phyloP scores from a whole-genome alignment of 2,113 vertebrate species.

The Dasyurus viverrinus region DNA sequence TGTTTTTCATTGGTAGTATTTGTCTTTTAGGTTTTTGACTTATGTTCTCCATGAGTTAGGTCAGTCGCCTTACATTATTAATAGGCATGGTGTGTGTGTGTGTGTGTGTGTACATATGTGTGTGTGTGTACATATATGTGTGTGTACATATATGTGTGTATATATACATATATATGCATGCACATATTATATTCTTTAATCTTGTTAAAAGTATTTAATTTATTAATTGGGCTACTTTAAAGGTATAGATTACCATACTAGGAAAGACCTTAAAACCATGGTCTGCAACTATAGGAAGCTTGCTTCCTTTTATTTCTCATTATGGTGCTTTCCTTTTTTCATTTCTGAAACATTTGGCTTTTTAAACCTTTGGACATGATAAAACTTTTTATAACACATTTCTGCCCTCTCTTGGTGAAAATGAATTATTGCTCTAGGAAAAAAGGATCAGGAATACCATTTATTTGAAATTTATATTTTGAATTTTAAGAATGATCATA shows the following conservation, averaged over 20 bases:
- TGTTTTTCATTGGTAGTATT: background rate
- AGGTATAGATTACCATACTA: too few relatives aligned
- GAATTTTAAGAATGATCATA: conserved; percentile 40
- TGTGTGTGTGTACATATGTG: background rate
- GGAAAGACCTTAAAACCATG: background rate
- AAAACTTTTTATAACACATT: conserved; percentile 22
- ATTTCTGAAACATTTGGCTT: background rate
- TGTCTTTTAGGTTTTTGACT: background rate
- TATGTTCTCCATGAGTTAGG: background rate
- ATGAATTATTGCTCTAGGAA: conserved; percentile 37
- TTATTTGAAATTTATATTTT: conserved; percentile 45
- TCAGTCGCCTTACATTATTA: background rate
- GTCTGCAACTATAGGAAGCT: background rate
- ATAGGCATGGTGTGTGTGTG: background rate
- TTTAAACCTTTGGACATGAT: conserved; percentile 11
- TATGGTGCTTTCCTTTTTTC: conserved; percentile 19
- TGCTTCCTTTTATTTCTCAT: background rate
- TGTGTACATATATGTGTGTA: too few relatives aligned
- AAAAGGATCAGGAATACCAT: background rate
- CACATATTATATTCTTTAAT: background rate
- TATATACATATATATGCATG: too few relatives aligned
- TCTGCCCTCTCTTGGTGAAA: conserved; percentile 71
- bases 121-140: too few relatives aligned
- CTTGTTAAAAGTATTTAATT: background rate
- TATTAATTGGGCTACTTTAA: background rate